Evolutionary conservation across 2,113 vertebrate genomes (phyloP).

Genomic region (Petromus typicus): DNA sequence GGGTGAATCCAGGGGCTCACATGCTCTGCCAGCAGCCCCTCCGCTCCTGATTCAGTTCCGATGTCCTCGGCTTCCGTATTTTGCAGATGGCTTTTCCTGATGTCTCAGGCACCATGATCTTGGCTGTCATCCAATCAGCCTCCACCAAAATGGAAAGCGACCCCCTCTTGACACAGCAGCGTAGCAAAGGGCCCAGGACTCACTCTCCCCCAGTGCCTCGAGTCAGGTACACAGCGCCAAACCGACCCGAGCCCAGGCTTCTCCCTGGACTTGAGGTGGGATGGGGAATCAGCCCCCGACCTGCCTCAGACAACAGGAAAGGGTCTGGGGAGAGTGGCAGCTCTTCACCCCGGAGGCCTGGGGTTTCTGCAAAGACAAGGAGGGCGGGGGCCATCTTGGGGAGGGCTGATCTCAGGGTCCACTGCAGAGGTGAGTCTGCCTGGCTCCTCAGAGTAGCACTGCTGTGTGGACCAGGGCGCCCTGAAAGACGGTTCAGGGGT

Average conservation of each 20-base stretch:
- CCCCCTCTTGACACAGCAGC: not conserved
- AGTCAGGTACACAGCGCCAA: not conserved
- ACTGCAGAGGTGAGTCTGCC: not conserved
- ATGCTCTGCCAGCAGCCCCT: not conserved
- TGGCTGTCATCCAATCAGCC: not conserved
- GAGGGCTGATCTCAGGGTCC: too few relatives aligned
- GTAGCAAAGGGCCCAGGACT: not conserved
- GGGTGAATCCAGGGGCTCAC: not conserved
- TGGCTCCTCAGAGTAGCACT: not conserved
- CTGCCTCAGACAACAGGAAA: not conserved
- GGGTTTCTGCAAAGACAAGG: not conserved
- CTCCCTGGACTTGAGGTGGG: not conserved
- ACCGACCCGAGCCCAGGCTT: not conserved
- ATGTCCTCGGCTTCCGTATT: not conserved
- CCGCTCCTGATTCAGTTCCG: not conserved
- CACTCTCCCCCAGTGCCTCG: too few relatives aligned
- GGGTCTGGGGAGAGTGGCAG: rapidly evolving
- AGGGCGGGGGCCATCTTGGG: not conserved
- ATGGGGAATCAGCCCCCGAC: not conserved
- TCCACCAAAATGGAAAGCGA: not conserved
- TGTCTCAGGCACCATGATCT: not conserved
- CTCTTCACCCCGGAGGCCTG: not conserved
- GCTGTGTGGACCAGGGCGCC: not conserved
- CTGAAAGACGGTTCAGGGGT: not conserved
- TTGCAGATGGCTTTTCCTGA: not conserved